Evolutionary conservation across 92 coral and sea anemone genomes (phyloP).

Genomic region (Parazoanthus swiftii): DNA sequence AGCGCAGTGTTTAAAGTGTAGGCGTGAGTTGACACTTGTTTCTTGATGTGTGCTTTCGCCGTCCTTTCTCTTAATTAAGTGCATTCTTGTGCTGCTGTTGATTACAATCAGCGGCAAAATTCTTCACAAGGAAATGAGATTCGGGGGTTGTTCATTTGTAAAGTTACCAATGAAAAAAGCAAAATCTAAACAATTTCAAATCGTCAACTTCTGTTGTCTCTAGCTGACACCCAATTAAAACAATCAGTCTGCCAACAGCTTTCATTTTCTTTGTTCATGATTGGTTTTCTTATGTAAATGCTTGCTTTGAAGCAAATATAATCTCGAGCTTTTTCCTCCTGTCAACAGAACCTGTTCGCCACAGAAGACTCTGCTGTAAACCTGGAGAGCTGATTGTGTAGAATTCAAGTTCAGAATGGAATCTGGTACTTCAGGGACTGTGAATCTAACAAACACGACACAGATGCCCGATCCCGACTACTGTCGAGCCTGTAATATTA

Average conservation of each 20-base stretch:
- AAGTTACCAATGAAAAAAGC: neutral
- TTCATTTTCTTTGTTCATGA: constrained; percentile 1
- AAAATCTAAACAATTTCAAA: neutral
- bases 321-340: constrained; percentile 8
- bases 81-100: constrained; percentile 5
- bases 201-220: neutral
- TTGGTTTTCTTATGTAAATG: constrained; percentile 27
- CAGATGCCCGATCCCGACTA: constrained; percentile 10
- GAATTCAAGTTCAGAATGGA: neutral
- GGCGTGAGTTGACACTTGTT: constrained; percentile 11
- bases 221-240: neutral
- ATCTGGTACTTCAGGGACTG: neutral
- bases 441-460: constrained; percentile 15
- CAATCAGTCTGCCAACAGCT: neutral
- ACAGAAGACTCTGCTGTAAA: neutral
- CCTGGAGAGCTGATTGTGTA: neutral
- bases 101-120: neutral
- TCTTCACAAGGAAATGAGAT: neutral
- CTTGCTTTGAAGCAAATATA: constrained; percentile 7
- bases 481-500: constrained; percentile 51
- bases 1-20: constrained; percentile 7
- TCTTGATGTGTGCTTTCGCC: constrained; percentile 13
- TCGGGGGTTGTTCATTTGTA: neutral
- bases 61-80: constrained; percentile 34
- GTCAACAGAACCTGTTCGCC: constrained; percentile 24